Evolutionary conservation across 2,113 vertebrate genomes (phyloP), one percentile per base, ranked within the genome.

Genomic region (Odontophorus gujanensis): DNA sequence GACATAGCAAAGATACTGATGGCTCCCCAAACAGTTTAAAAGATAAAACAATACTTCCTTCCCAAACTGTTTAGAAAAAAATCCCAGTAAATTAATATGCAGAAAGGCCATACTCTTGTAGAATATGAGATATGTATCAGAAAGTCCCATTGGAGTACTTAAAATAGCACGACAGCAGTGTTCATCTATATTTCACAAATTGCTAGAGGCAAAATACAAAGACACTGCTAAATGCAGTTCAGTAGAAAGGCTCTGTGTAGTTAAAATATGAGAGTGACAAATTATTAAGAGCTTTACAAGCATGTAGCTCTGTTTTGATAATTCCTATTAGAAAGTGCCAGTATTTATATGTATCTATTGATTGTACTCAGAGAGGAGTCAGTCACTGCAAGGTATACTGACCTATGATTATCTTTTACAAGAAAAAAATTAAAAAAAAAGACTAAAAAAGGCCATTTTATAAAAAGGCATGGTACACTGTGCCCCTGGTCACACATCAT

Each of bases 201-300:
- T 15, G 20, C 74, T 73, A 73, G 50, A 85, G 13, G 50, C 53
- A 76, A 82, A 95, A 69, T 61, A 90, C 50, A 77, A 88, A 87
- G 42, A 62, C 63, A 57, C 59, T 0, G 11, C 73, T 79, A 80
- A 76, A 89, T 24, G 38, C 51, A 67, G 21, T 51, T 68, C 66
- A 76, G 5, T 18, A 87, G 50, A 94, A 79, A 76, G 73, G 50
- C 20, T 86, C 62, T 89, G 53, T 81, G 69, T 5, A 22, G 40
- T 34, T 55, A 93, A 59, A 93, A 59, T 50, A 50, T 2, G 66
- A 86, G 90, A 96, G 90, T 53, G 84, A 91, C 51, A 53, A 96
- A 94, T 78, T 78, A 45, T 53, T 50, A 87, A 85, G 59, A 69
- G 73, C 59, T 89, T 87, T 7, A 59, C 15, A 82, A 87, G 59